Evolutionary conservation across 2,888 invertebrate species (phyloP), one percentile per base, ranked within the genome.

Genomic region (Cabera pusaria): DNA sequence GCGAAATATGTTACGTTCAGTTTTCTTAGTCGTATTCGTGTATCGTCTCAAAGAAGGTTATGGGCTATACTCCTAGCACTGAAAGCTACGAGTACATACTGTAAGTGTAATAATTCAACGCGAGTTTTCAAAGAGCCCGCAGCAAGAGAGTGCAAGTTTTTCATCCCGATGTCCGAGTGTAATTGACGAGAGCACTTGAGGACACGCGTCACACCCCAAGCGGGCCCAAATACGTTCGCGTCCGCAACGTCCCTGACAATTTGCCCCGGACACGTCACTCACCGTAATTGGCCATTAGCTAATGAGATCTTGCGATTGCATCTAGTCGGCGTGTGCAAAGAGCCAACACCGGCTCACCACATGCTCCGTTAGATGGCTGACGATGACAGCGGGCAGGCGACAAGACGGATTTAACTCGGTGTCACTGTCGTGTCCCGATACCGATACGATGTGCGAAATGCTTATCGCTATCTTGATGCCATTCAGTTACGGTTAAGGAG

Each of bases 181-280:
- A 40, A 41, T 35, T 41, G 35, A 29, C 31, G 35, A 31, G 35
- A 5, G 22, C 9, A 14, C 25, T 24, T 24, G 17, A 5, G 11
- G 34, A 34, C 41, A 32, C 31, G 35, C 26, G 41, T 36, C 35
- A 31, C 41, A 41, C 35, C 26, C 31, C 18, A 42, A 31, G 26
- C 35, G 31, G 35, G 18, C 35, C 35, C 41, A 31, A 42, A 39
- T 36, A 23, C 21, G 37, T 3, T 4, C 3, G 6, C 17, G 27
- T 27, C 26, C 6, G n/a, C 22, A 8, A 18, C 26, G 35, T 27
- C 28, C 10, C 27, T 2, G 40, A 43, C 53, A 53, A 77, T 77
- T 75, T 77, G 81, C 76, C 76, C 81, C 82, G 85, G 83, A 85
- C 82, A 72, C 76, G 85, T 86, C 87, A 70, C 67, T 86, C 85